Conservation (phyloP, 2,888 invertebrate species). For the Gisinianus flammeolus region DNA sequence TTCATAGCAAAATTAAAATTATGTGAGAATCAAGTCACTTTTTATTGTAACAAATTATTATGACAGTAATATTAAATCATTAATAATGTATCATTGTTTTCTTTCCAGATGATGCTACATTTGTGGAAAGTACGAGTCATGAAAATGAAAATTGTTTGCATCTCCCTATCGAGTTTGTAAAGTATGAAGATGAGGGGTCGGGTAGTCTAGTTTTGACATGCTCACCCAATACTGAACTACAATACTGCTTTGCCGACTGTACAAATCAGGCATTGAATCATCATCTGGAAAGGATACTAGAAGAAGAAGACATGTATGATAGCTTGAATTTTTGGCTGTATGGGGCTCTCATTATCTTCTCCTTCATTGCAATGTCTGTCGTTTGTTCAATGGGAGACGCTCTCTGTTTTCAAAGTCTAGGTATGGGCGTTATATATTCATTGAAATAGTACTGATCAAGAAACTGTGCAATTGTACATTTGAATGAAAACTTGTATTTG, state of each 20-base stretch:
- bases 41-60: neutral
- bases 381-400: conserved; percentile 87
- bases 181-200: conserved; percentile 34
- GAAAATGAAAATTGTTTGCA: conserved; percentile 43
- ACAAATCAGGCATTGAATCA: conserved; percentile 51
- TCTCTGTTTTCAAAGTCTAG: conserved; percentile 83
- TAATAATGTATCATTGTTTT: neutral
- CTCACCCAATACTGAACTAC: conserved; percentile 26
- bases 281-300: conserved; percentile 49
- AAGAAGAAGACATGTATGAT: conserved; percentile 50
- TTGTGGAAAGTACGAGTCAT: conserved; percentile 37
- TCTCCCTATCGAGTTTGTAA: conserved; percentile 47
- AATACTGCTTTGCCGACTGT: conserved; percentile 53
- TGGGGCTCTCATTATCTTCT: conserved; percentile 75
- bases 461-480: no score
- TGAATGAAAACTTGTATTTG: neutral
- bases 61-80: neutral
- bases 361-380: conserved; percentile 84
- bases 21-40: no score
- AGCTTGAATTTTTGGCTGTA: conserved; percentile 78
- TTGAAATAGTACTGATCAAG: neutral
- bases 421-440: conserved; percentile 62
- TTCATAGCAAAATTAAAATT: neutral
- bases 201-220: conserved; percentile 48
- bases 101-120: conserved; percentile 43